These are phyloP conservation scores for Uloborus plumipes DNA, from an alignment of 2,888 invertebrate species.

Conservation along the genomic window DNA sequence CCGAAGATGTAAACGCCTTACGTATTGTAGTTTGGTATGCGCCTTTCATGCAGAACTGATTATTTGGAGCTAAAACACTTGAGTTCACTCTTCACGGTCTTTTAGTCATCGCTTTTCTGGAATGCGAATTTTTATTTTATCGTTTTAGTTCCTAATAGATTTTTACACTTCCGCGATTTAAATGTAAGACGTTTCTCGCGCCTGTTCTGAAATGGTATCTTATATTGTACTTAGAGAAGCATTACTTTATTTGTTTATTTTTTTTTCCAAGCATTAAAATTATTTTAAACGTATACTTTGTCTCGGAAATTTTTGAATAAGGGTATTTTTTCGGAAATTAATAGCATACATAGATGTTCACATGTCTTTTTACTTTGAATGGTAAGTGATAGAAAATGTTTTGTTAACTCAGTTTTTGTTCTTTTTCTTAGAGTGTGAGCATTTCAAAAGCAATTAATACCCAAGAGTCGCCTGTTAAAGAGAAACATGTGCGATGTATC, in stretches of 20 bases:
- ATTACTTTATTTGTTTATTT: not conserved
- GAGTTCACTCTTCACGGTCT: constrained; percentile 57
- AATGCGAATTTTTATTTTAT: constrained; percentile 42
- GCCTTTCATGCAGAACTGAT: constrained; percentile 61
- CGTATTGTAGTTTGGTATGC: constrained; percentile 18
- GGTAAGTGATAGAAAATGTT: not conserved
- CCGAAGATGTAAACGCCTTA: constrained; percentile 40
- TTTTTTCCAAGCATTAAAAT: not conserved
- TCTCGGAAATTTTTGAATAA: not conserved
- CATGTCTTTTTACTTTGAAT: not conserved
- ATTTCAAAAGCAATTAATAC: constrained; percentile 94
- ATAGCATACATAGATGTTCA: not conserved
- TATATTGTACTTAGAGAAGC: too few species aligned
- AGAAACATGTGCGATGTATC: constrained; percentile 94
- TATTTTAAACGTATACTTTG: not conserved
- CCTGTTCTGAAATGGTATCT: constrained; percentile 11
- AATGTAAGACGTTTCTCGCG: not conserved
- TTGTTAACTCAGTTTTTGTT: not conserved
- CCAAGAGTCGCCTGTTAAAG: constrained; percentile 93
- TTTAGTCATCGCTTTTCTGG: constrained; percentile 47
- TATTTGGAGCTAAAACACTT: constrained; percentile 46
- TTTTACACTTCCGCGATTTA: constrained; percentile 10
- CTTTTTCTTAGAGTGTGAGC: constrained; percentile 79
- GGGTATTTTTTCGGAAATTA: not conserved
- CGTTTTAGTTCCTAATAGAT: constrained; percentile 8